These are phyloP conservation scores for Galeopterus variegatus DNA, from an alignment of 2,113 vertebrate genomes.

Conservation along the genomic window DNA sequence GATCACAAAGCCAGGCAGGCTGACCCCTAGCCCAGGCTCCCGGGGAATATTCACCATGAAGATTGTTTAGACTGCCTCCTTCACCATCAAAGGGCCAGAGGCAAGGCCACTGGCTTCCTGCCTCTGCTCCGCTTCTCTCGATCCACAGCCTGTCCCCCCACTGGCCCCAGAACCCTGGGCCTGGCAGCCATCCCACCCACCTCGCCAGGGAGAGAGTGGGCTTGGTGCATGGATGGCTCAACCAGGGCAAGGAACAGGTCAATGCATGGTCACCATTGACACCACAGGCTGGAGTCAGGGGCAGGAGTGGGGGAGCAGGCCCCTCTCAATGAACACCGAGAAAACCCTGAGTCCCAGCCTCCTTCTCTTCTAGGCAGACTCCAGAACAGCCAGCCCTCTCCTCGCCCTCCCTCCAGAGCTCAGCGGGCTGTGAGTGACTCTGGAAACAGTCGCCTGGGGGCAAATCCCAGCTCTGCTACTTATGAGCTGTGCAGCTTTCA, in stretches of 20 bases:
- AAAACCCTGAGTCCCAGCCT: not conserved
- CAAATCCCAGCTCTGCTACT: not conserved
- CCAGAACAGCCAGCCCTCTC: not conserved
- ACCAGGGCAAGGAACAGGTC: not conserved
- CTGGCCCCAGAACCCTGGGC: not conserved
- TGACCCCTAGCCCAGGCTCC: not conserved
- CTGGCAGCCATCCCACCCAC: not conserved
- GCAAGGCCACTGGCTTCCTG: not conserved
- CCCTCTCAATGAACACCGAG: not conserved
- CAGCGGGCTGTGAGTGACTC: not conserved
- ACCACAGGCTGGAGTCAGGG: not conserved
- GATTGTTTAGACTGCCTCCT: too few species aligned
- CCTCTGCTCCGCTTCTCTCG: not conserved
- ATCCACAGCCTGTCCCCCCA: not conserved
- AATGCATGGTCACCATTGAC: not conserved
- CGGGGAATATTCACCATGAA: not conserved
- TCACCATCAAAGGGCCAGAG: not conserved
- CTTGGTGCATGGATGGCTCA: rapidly evolving
- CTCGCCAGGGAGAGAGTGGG: not conserved
- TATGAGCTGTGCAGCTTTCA: not conserved
- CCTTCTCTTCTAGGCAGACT: not conserved
- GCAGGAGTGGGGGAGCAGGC: not conserved
- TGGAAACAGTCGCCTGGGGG: not conserved
- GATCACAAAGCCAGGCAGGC: not conserved
- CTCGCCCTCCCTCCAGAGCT: not conserved